A percentile compares a stretch with the other conserved stretches of the same genome.
These are phyloP conservation scores for Micrasema minimum DNA, from an alignment of 1,140 invertebrate species.

Conservation along the genomic window DNA sequence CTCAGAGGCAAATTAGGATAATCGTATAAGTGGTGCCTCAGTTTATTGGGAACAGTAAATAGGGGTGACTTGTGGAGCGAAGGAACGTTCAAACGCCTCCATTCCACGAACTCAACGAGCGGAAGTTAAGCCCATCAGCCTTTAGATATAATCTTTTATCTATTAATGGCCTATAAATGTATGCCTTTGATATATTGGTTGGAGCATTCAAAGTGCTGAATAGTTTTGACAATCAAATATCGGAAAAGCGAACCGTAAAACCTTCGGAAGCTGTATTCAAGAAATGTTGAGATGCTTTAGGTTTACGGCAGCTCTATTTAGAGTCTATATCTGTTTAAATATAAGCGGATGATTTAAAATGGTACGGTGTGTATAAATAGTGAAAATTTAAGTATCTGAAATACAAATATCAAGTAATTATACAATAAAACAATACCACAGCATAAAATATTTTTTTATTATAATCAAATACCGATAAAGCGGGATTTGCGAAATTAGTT, in stretches of 20 bases:
- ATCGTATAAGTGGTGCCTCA: constrained; percentile 44
- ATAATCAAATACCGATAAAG: too few relatives aligned
- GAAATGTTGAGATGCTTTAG: too few relatives aligned
- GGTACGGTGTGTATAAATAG: too few relatives aligned
- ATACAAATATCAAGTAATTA: too few relatives aligned
- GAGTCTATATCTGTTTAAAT: too few relatives aligned
- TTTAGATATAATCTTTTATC: constrained; percentile 19
- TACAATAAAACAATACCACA: too few relatives aligned
- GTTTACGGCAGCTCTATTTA: too few relatives aligned
- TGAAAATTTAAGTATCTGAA: too few relatives aligned
- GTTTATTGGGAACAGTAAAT: constrained; percentile 43
- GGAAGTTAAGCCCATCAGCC: constrained; percentile 28
- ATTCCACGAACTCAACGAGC: constrained; percentile 14
- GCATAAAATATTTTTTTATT: too few relatives aligned
- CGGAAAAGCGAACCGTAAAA: constrained; percentile 7
- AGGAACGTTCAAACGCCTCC: constrained; percentile 3
- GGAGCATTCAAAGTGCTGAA: constrained; percentile 27
- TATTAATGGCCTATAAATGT: constrained; percentile 28
- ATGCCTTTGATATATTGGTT: neutral
- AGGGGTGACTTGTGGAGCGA: constrained; percentile 16
- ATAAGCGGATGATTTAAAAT: too few relatives aligned
- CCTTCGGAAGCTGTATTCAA: constrained; percentile 1
- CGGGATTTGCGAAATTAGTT: too few relatives aligned
- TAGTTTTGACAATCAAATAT: constrained; percentile 22
- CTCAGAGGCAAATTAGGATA: constrained; percentile 50